Percentiles rank a stretch among this genome's conserved stretches.
Conservation (phyloP, 1,140 invertebrate species). For the Daktulosphaira vitifoliae region DNA sequence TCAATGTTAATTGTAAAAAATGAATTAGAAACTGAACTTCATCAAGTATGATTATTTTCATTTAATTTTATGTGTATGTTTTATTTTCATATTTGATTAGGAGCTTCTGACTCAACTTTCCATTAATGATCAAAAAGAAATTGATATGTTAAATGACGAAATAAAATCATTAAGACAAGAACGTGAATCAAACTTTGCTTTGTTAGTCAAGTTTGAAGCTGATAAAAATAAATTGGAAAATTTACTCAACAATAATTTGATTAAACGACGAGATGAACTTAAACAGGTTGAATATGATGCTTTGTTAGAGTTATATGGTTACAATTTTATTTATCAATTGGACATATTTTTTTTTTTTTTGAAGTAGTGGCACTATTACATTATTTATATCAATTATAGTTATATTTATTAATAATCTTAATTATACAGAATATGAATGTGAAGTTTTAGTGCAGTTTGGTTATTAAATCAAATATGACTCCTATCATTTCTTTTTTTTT, state of each 20-base stretch:
- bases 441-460: too few species aligned
- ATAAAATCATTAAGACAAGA: constrained; percentile 86
- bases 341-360: too few species aligned
- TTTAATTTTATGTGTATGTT: neutral
- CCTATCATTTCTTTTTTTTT: too few species aligned
- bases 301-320: too few species aligned
- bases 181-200: constrained; percentile 91
- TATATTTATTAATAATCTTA: too few species aligned
- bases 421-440: too few species aligned
- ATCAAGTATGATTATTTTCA: constrained; percentile 69
- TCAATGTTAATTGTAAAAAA: constrained; percentile 92
- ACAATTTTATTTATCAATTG: too few species aligned
- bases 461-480: too few species aligned
- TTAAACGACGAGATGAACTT: constrained; percentile 77
- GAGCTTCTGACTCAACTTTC: constrained; percentile 77
- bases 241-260: constrained; percentile 93
- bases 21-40: constrained; percentile 79
- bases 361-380: too few species aligned
- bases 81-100: constrained; percentile 40
- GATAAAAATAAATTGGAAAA: constrained; percentile 98
- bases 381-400: too few species aligned
- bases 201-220: constrained; percentile 89
- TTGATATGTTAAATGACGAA: constrained; percentile 92
- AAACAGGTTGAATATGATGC: constrained; percentile 49
- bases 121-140: constrained; percentile 57